Evolutionary conservation across 1,140 invertebrate species (phyloP), one percentile per base, ranked within the genome.

Genomic region (Colletes gigas): DNA sequence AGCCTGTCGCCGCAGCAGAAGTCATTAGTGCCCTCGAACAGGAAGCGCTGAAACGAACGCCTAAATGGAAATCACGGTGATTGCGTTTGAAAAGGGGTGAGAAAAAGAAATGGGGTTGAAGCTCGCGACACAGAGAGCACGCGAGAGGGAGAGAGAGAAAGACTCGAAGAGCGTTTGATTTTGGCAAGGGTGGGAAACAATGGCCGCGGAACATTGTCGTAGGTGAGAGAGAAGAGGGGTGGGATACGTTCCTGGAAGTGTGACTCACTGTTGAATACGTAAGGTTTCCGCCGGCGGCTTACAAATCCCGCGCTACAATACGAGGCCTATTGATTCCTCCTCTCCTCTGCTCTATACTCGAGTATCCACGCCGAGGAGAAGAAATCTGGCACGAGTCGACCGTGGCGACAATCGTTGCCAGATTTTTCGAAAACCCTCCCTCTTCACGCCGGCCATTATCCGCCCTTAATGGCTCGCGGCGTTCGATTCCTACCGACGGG

Each of bases 281-380:
- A 90, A 86, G 89, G 89, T 89, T 91, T 91, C 88, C 81, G 84
- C 80, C 78, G 84, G 73, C 79, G 84, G 81, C 84, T 88, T 83
- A 68, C 89, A 89, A 86, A 91, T 90, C 88, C 30, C 84, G 77
- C 70, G 80, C 82, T 86, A 86, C 85, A 89, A 89, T 89, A 91
- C 82, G 80, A 72, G 30, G 86, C 65, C 73, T 73, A 82, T 82
- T 77, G 83, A 86, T 86, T 85, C 66, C 70, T 3, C 21, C 10
- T 30, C 59, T 52, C 15, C 19, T 12, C 15, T 19, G 15, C 54
- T 52, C 54, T 62, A 41, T 72, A 55, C 52, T 80, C 60, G 71
- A 80, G 71, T 74, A 59, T 57, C 78, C 63, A 75, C 78, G 47
- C 21, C 2, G 54, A n/a, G 55, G n/a, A 19, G n/a, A 19, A 59